phyloP scores from a whole-genome alignment of 2,797 vertebrate genomes.

The Paguma larvata region DNA sequence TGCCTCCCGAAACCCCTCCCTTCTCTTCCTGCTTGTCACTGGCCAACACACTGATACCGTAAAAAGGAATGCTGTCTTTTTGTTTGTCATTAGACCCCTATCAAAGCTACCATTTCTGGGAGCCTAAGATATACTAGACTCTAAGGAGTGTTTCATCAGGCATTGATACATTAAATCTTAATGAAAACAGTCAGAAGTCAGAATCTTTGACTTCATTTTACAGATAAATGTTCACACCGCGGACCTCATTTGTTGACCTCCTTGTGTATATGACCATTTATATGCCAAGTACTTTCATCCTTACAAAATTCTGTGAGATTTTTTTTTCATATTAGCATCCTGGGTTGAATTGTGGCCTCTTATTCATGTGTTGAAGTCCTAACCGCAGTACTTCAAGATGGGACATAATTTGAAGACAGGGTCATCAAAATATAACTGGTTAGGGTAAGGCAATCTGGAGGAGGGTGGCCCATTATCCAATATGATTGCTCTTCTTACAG shows the following conservation, averaged over 20 bases:
- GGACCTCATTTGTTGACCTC: background rate
- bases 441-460: background rate
- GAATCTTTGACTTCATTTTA: background rate
- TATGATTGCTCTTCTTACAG: background rate
- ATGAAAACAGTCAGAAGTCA: background rate
- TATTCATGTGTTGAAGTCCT: background rate
- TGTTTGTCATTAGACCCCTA: background rate
- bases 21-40: background rate
- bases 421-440: background rate
- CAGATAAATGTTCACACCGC: background rate
- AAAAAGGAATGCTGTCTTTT: background rate
- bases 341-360: background rate
- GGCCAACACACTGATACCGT: background rate
- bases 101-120: background rate
- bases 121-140: background rate
- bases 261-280: background rate
- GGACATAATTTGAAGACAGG: background rate
- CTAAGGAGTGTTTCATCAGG: background rate
- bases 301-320: background rate
- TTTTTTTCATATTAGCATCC: background rate
- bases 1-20: background rate
- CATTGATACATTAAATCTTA: background rate
- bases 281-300: background rate
- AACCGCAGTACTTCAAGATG: background rate
- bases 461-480: rapidly evolving